Evolutionary conservation across 2,888 invertebrate species (phyloP), one percentile per base, ranked within the genome.

Genomic region (Hyppa rectilinea): DNA sequence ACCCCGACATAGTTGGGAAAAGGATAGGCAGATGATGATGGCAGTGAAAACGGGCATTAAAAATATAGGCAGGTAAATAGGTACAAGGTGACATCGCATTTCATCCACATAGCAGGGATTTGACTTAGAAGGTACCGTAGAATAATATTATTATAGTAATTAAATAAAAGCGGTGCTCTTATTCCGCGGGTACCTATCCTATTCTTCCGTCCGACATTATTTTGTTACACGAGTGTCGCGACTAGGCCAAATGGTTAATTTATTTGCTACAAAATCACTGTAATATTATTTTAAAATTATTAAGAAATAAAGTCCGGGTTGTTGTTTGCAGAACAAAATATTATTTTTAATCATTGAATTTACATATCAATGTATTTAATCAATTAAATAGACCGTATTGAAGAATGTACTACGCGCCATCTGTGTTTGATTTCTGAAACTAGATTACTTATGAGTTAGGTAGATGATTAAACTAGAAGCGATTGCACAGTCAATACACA

Each of bases 321-420:
- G 20, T 23, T 23, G n/a, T 14, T 2, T 23, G 7, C 34, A 23
- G 7, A 34, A 3, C 7, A 14, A 23, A 34, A n/a, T n/a, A 55
- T 20, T 14, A n/a, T 6, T n/a, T n/a, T n/a, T n/a, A n/a, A n/a
- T n/a, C n/a, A n/a, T n/a, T n/a, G n/a, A n/a, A n/a, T n/a, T n/a
- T n/a, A n/a, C n/a, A n/a, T n/a, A n/a, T n/a, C n/a, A n/a, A n/a
- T n/a, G n/a, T n/a, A n/a, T n/a, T n/a, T n/a, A n/a, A n/a, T n/a
- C n/a, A n/a, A n/a, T n/a, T n/a, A n/a, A n/a, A n/a, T n/a, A n/a
- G n/a, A n/a, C n/a, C n/a, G n/a, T n/a, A n/a, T n/a, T n/a, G n/a
- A n/a, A n/a, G n/a, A n/a, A n/a, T n/a, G n/a, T n/a, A n/a, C 0
- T 23, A 29, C 40, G 34, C 40, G 74, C 71, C 45, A 75, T 58